Percentiles rank a stretch among this genome's conserved stretches.
phyloP scores from a whole-genome alignment of 2,888 invertebrate species.

The Caenorhabditis drosophilae region DNA sequence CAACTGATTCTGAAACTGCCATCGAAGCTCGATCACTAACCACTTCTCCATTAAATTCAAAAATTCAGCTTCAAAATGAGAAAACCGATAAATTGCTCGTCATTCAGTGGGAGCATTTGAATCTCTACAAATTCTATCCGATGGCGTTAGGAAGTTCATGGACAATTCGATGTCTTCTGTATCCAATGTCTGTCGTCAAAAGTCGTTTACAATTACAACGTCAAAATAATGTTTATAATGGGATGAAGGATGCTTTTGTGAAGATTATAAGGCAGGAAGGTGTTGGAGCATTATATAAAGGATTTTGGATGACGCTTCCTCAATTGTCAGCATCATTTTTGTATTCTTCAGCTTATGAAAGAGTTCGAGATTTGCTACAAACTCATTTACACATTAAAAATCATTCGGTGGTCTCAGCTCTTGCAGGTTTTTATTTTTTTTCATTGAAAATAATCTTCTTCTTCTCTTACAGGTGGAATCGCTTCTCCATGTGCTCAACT shows the following conservation, averaged over 20 bases:
- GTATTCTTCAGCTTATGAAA: constrained; percentile 64
- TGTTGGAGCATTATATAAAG: constrained; percentile 61
- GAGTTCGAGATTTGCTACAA: constrained; percentile 59
- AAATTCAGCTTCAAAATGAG: constrained; percentile 14
- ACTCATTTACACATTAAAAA: constrained; percentile 48
- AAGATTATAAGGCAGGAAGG: constrained; percentile 63
- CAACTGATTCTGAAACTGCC: constrained; percentile 30
- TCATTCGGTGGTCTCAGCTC: constrained; percentile 50
- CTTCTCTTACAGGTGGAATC: constrained; percentile 42
- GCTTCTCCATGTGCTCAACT: constrained; percentile 61
- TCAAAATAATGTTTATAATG: constrained; percentile 64
- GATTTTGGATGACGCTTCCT: constrained; percentile 69
- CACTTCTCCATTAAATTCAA: constrained; percentile 18
- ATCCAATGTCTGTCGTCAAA: constrained; percentile 63
- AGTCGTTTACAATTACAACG: constrained; percentile 63
- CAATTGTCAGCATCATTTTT: constrained; percentile 65
- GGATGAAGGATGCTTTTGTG: constrained; percentile 62
- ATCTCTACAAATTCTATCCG: constrained; percentile 63
- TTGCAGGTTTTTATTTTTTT: constrained; percentile 43
- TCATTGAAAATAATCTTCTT: neutral
- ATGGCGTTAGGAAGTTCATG: constrained; percentile 54
- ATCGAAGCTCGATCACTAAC: constrained; percentile 28
- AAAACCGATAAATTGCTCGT: constrained; percentile 55
- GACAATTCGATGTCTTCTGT: constrained; percentile 56
- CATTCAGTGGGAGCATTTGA: constrained; percentile 67